These are phyloP conservation scores for Nibea albiflora DNA, from an alignment of 2,113 vertebrate genomes.

Conservation along the genomic window DNA sequence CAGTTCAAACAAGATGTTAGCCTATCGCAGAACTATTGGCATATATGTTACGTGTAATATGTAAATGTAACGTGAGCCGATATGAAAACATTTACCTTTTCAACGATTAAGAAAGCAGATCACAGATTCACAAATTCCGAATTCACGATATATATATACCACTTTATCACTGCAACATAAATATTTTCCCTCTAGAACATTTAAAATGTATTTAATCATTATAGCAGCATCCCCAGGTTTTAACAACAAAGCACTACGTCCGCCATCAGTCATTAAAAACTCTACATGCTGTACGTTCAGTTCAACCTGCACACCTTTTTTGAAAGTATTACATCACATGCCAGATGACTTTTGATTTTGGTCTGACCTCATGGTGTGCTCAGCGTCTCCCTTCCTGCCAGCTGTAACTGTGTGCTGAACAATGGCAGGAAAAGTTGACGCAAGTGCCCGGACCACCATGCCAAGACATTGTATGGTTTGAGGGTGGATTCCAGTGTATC, in stretches of 20 bases:
- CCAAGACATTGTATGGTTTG: conserved; percentile 67
- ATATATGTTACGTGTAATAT: no score
- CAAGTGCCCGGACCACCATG: conserved; percentile 42
- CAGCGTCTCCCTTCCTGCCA: conserved; percentile 73
- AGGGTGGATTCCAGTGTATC: conserved; percentile 64
- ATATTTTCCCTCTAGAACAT: no score
- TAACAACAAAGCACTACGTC: no score
- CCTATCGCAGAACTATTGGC: no score
- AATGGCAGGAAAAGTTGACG: conserved; percentile 81
- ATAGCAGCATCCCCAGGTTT: neutral
- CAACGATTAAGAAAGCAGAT: no score
- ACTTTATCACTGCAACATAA: no score
- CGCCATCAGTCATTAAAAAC: neutral
- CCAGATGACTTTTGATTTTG: conserved; percentile 46
- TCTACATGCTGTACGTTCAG: neutral
- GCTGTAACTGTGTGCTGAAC: conserved; percentile 66
- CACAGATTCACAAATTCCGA: no score
- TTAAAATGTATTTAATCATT: neutral
- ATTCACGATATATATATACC: no score
- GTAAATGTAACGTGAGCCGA: no score
- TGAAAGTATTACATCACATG: conserved; percentile 60
- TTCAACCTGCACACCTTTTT: conserved; percentile 15
- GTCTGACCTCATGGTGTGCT: conserved; percentile 53
- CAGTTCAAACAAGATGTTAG: no score
- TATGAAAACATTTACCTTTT: no score